phyloP scores from a whole-genome alignment of 2,797 vertebrate genomes.

The Steatocranus sp. region DNA sequence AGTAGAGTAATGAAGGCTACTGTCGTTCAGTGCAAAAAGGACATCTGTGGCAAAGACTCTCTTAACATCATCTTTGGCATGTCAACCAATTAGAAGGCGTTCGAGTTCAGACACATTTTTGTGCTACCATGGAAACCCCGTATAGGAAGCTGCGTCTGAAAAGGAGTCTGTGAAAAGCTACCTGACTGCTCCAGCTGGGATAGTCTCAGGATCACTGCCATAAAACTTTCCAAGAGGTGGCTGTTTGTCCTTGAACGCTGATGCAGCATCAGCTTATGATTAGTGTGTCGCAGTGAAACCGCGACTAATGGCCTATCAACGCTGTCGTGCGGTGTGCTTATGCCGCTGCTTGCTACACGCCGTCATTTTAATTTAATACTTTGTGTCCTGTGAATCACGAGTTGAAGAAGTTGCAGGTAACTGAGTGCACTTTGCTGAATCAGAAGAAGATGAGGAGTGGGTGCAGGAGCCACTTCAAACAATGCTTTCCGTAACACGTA shows the following conservation, averaged over 20 bases:
- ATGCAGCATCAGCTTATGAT: slow-evolving; percentile 36
- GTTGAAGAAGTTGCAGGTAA: slow-evolving; percentile 9
- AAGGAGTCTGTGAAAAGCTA: background rate
- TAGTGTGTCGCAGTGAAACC: slow-evolving; percentile 24
- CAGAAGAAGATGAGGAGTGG: background rate
- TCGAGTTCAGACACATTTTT: background rate
- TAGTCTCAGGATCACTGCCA: slow-evolving; percentile 2
- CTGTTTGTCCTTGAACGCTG: slow-evolving; percentile 24
- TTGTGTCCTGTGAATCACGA: background rate
- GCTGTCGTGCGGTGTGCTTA: background rate
- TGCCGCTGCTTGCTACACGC: background rate
- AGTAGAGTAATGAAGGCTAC: slow-evolving; percentile 19
- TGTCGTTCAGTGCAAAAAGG: background rate
- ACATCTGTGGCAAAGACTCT: slow-evolving; percentile 15
- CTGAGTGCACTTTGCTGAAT: background rate
- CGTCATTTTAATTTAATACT: slow-evolving; percentile 44
- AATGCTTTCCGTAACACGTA: background rate
- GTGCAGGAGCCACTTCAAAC: background rate
- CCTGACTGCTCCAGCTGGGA: slow-evolving; percentile 33
- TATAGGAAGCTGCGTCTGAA: slow-evolving; percentile 3
- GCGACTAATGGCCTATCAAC: slow-evolving; percentile 25
- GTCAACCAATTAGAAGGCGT: slow-evolving; percentile 48
- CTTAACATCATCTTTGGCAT: slow-evolving; percentile 24
- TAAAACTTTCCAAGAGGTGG: slow-evolving; percentile 35
- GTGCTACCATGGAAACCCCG: slow-evolving; percentile 16